Conservation (phyloP, 2,113 vertebrate genomes). For the Microcebus murinus region DNA sequence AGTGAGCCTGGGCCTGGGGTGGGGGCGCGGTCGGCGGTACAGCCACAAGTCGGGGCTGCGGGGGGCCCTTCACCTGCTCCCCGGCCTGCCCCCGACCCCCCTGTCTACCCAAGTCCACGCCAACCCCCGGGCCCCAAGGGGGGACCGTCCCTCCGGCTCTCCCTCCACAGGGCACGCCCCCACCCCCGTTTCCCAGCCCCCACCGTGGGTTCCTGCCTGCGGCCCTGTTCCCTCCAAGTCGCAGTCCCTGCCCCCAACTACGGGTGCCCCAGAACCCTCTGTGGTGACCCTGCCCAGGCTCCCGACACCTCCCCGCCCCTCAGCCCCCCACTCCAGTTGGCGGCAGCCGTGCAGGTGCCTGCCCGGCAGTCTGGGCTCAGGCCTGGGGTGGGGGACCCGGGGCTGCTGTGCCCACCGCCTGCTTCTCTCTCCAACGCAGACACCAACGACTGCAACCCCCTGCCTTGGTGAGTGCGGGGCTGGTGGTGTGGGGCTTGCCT, state of each 20-base stretch:
- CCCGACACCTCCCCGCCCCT: neutral
- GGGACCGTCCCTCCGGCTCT: too few relatives aligned
- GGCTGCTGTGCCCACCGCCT: neutral
- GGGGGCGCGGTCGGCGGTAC: accelerated
- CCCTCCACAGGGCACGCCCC: neutral
- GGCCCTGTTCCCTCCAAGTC: neutral
- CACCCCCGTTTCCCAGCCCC: neutral
- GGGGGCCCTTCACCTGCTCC: neutral
- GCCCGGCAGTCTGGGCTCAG: neutral
- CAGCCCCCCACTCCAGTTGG: neutral
- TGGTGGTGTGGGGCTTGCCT: neutral
- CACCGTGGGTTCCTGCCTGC: accelerated
- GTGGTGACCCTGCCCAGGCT: neutral
- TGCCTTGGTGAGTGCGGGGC: conserved; percentile 93
- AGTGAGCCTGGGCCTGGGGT: conserved; percentile 84
- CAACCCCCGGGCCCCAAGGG: neutral
- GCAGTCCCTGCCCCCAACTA: neutral
- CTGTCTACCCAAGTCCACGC: too few relatives aligned
- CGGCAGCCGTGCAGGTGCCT: neutral
- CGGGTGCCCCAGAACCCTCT: neutral
- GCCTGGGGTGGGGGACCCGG: accelerated
- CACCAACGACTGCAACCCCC: conserved; percentile 95
- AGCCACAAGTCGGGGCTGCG: too few relatives aligned
- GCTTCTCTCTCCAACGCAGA: conserved; percentile 84
- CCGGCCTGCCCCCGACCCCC: neutral